Percentiles rank a stretch among this genome's conserved stretches.
Evolutionary conservation across 2,888 invertebrate genomes (phyloP).

Genomic region (Rhyacophila evoluta): DNA sequence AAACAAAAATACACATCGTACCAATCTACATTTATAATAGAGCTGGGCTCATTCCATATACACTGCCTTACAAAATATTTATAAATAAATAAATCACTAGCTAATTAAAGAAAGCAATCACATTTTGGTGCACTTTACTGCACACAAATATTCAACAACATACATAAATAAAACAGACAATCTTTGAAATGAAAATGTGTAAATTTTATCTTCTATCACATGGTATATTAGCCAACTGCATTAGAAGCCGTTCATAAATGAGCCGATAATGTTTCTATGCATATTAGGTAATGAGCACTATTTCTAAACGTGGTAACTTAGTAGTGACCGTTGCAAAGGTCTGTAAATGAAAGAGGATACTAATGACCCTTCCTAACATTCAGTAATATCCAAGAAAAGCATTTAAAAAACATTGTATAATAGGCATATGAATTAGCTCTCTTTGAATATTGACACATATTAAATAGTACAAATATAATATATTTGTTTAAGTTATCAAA

Average conservation of each 20-base stretch:
- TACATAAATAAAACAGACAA: not conserved
- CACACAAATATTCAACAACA: not conserved
- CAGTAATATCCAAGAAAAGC: no score
- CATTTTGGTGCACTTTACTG: not conserved
- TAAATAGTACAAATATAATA: no score
- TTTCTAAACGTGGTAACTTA: not conserved
- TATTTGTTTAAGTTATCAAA: not conserved
- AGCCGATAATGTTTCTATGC: not conserved
- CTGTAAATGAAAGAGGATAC: no score
- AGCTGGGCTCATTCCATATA: not conserved
- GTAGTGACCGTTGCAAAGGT: not conserved
- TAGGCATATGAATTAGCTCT: no score
- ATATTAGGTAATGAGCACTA: not conserved
- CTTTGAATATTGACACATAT: no score
- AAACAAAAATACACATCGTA: not conserved
- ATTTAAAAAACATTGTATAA: no score
- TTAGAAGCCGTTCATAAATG: slow-evolving; percentile 14
- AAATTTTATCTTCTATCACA: slow-evolving; percentile 11
- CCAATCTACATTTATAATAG: not conserved
- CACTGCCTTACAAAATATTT: not conserved
- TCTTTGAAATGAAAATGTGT: not conserved
- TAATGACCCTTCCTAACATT: no score
- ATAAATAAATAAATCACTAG: not conserved
- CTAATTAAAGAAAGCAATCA: slow-evolving; percentile 17
- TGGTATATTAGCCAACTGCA: slow-evolving; percentile 3